A percentile compares a stretch with the other conserved stretches of the same genome.
Evolutionary conservation across 1,140 invertebrate genomes (phyloP).

Genomic region (Drosophila leontia): DNA sequence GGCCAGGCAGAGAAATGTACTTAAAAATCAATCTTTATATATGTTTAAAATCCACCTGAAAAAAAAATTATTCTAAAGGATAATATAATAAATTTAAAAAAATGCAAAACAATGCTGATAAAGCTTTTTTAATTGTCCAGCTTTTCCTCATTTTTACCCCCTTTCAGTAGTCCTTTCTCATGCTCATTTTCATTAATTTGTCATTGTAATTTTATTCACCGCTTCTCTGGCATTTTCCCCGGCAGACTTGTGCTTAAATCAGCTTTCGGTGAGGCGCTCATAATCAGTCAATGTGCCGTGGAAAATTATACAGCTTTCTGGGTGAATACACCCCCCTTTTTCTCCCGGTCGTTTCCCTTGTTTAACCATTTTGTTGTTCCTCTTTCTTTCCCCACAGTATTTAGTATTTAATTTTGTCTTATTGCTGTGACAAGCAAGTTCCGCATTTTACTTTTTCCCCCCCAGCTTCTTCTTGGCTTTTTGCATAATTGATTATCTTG

Average conservation of each 20-base stretch:
- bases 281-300: constrained; percentile 74
- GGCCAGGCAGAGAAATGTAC: too few relatives aligned
- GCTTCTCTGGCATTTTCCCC: constrained; percentile 9
- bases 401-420: constrained; percentile 65
- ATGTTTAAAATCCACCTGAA: too few relatives aligned
- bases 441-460: constrained; percentile 34
- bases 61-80: too few relatives aligned
- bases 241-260: constrained; percentile 53
- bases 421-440: constrained; percentile 68
- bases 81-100: too few relatives aligned
- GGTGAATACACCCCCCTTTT: constrained; percentile 4
- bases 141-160: not conserved
- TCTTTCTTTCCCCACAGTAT: constrained; percentile 26
- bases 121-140: not conserved
- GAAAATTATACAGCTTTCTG: constrained; percentile 62
- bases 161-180: not conserved
- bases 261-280: constrained; percentile 51
- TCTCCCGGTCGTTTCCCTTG: not conserved
- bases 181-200: constrained; percentile 68
- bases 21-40: too few relatives aligned
- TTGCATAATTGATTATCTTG: constrained; percentile 79
- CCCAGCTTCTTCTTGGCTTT: constrained; percentile 27
- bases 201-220: constrained; percentile 65
- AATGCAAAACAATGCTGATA: too few relatives aligned
- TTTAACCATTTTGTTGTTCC: not conserved